Base-by-base conservation (phyloP, 2,113 vertebrate species). In the Perccottus glenii region DNA sequence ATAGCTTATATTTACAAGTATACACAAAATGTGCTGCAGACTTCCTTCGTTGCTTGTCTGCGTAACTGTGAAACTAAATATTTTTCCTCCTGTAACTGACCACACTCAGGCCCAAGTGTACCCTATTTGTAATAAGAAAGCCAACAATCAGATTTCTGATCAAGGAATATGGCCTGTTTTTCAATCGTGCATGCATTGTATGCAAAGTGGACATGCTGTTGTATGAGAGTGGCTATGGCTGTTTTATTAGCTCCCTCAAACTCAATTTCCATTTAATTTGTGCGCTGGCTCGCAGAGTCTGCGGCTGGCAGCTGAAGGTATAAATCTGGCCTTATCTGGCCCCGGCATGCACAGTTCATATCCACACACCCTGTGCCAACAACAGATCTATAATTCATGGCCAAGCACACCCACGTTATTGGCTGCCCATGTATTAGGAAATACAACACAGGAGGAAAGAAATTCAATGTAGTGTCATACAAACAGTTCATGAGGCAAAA, bases 351-450 rank as follows among this genome's bases (percentile, higher is more conserved):
- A 87, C 90, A 87, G 90, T 92, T 92, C 91, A 93, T 91, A 90
- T 91, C 85, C 87, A 89, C 82, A 82, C 84, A 89, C 85, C 73
- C 85, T 67, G 66, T 81, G 89, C 89, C 88, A 92, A 90, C 90
- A 91, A 92, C 87, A 91, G 88, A 93, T 92, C 91, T 91, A 91
- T 93, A 93, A 93, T 92, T 93, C 91, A 93, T 92, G 85, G 86
- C 88, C 89, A 91, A 86, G 87, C 88, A 87, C 73, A 82, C 82
- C 85, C 81, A 86, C 83, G 63, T 88, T 88, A 91, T 91, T 89
- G 86, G 89, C 89, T 81, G 70, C 80, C 76, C 63, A 63, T 82
- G 85, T 87, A 83, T 92, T 89, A 84, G 88, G 87, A 90, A 91
- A 86, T 78, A 87, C 85, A 88, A 88, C 81, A 85, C 67, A 81